Base-by-base conservation (phyloP, 2,888 invertebrate genomes). In the Pseudoips prasinana region DNA sequence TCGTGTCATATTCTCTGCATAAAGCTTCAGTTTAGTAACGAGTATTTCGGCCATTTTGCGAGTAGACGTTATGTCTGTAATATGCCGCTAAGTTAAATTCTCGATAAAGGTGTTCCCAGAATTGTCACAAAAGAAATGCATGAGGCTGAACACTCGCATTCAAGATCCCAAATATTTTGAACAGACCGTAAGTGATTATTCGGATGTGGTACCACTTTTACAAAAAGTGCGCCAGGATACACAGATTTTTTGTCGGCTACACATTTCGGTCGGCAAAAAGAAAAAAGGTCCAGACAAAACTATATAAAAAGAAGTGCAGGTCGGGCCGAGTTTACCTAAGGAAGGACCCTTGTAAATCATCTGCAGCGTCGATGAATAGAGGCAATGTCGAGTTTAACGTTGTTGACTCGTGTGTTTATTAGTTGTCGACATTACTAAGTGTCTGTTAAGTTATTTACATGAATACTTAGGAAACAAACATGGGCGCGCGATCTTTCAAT, bases 281-380 rank as follows among this genome's bases (percentile, higher is more conserved):
- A 78, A 86, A 79, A 85, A 86, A 82, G 74, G 73, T 61, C 56
- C 80, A 75, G 74, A 82, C 81, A 81, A 78, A 80, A 80, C 76
- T 79, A 85, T 81, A 87, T 81, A 87, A 87, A 86, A 87, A 88
- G 85, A 80, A 83, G 79, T 74, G 71, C 73, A 83, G 80, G 76
- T 77, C 82, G 83, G 70, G 53, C 72, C 73, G 64, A 79, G 84
- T 85, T 86, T 87, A 86, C 88, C 88, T 84, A 87, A 87, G 82
- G 73, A 84, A 83, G 83, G 86, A 77, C 83, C 88, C 88, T 86
- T 87, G 86, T 87, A 88, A 87, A 87, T 87, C 88, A 87, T 87
- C 84, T 76, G 73, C 75, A 73, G 72, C 61, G 67, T 63, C 74
- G 74, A 78, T 82, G 83, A 85, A 86, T 85, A 78, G 73, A 73